These are phyloP conservation scores for Vimba vimba DNA, from an alignment of 2,113 vertebrate species.

Conservation along the genomic window DNA sequence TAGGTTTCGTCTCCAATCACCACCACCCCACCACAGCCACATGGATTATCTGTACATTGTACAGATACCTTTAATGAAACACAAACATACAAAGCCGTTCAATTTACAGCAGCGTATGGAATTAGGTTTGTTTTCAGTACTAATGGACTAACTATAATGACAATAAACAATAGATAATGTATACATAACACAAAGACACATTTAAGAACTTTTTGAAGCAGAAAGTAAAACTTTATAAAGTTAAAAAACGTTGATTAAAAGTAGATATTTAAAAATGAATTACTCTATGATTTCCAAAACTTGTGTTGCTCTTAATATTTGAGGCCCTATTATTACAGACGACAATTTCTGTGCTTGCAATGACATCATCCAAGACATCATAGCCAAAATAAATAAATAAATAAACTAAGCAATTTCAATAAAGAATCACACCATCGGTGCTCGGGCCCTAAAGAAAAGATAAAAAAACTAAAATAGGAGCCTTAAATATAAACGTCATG, in stretches of 20 bases:
- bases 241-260: neutral
- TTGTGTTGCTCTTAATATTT: neutral
- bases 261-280: neutral
- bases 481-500: too few relatives aligned
- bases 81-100: neutral
- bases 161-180: too few relatives aligned
- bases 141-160: neutral
- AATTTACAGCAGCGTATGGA: neutral
- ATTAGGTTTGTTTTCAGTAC: neutral
- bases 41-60: slow-evolving; percentile 43
- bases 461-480: too few relatives aligned
- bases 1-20: neutral
- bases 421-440: too few relatives aligned
- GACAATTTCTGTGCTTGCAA: neutral
- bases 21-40: slow-evolving; percentile 9
- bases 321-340: neutral
- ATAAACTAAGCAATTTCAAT: too few relatives aligned
- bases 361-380: neutral
- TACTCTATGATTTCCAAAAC: neutral
- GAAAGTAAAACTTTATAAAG: too few relatives aligned
- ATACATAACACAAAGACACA: neutral
- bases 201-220: neutral
- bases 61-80: slow-evolving; percentile 12
- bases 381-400: too few relatives aligned
- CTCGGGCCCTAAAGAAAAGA: too few relatives aligned